These are phyloP conservation scores for Heteromyza rotundicornis DNA, from an alignment of 2,888 invertebrate species.

Conservation along the genomic window DNA sequence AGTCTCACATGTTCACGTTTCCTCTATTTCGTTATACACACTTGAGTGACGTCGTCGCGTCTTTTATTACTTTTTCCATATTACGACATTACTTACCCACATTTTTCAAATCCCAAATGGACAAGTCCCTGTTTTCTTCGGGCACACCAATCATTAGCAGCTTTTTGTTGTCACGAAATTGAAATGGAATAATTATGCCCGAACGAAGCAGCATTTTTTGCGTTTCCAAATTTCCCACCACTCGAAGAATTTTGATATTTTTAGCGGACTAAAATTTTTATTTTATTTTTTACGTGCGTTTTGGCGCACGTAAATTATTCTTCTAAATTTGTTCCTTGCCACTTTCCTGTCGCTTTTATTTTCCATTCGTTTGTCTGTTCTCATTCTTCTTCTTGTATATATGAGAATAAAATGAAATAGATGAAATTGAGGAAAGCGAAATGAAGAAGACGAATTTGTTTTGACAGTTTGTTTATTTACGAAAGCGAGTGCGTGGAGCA, in stretches of 20 bases:
- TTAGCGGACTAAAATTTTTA: not conserved
- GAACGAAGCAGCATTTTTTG: constrained; percentile 58
- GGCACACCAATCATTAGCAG: constrained; percentile 52
- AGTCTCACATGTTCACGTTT: no score
- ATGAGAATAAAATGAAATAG: not conserved
- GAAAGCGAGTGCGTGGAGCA: not conserved
- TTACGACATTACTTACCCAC: constrained; percentile 45
- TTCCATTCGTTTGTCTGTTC: no score
- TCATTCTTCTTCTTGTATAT: no score
- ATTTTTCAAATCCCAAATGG: constrained; percentile 56
- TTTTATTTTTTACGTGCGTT: not conserved
- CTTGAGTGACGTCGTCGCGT: not conserved
- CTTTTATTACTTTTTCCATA: constrained; percentile 1
- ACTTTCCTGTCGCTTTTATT: no score
- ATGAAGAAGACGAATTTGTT: not conserved
- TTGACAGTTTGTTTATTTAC: not conserved
- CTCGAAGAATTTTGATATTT: constrained; percentile 22
- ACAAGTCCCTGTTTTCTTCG: constrained; percentile 50
- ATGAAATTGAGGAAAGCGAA: not conserved
- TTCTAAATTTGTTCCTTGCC: not conserved
- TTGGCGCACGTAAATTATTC: not conserved
- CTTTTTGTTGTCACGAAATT: constrained; percentile 56
- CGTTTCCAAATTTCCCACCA: constrained; percentile 42
- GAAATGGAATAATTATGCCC: constrained; percentile 58
- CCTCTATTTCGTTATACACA: no score